Base-by-base conservation (phyloP, 2,888 invertebrate species). In the Lasioglossum zephyrum region DNA sequence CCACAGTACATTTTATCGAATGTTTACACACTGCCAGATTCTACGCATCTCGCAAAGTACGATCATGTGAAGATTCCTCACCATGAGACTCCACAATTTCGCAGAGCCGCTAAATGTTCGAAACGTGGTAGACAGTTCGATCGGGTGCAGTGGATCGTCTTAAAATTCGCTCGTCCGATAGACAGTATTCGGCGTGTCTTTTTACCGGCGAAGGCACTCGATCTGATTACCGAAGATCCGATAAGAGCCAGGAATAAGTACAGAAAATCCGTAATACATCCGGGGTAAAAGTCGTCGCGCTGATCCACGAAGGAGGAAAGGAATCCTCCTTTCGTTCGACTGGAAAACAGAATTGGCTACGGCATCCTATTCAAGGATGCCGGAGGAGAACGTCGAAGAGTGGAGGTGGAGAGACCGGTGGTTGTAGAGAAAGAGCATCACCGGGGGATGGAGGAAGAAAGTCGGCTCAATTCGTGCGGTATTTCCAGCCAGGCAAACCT, bases 391-490 rank as follows among this genome's bases (percentile, higher is more conserved):
- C 6, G 16, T 18, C 4, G 16, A 11, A 2, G 53, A 36, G 4
- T n/a, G 31, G 8, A 36, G 49, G 73, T 0, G 6, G 44, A 47
- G n/a, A 44, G 13, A 8, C 13, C n/a, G 39, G 13, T 0, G 66
- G 49, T 73, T 2, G 47, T 18, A 66, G 16, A 39, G 47, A 31
- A 44, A 31, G 22, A 60, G 13, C 2, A 66, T 66, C 66, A 6
- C 18, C 26, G 47, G 16, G 69, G 57, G n/a, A 16, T n/a, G n/a
- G 74, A 41, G 36, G 31, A 47, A 53, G 36, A 70, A 31, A 76
- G 73, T 73, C 76, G 86, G 84, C 86, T 89, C 84, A 79, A 90
- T 90, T 90, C 88, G 87, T 66, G 84, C 73, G 87, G 85, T 89
- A 90, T 87, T 90, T 85, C 85, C 75, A 82, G 82, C 70, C 77